Percentiles rank a stretch among this genome's conserved stretches.
Conservation (phyloP, 2,113 vertebrate species). For the Protomyctophum bolini region DNA sequence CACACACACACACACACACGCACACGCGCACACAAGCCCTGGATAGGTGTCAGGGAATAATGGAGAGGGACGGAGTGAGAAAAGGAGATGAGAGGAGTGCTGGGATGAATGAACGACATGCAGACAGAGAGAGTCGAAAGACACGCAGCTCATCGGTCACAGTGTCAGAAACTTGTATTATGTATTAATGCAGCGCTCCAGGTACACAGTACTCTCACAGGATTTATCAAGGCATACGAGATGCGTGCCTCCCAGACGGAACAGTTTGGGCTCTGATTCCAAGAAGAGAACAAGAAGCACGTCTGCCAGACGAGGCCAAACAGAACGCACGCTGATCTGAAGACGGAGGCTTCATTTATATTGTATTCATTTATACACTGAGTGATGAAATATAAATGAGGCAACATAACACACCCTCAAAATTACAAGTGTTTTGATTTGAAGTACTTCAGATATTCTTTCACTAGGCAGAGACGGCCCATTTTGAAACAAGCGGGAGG, state of each 20-base stretch:
- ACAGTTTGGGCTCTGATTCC: too few relatives aligned
- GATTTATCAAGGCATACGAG: background rate
- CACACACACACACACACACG: background rate
- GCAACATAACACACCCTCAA: background rate
- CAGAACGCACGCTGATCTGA: too few relatives aligned
- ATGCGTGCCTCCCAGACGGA: too few relatives aligned
- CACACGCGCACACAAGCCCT: background rate
- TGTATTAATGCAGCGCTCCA: slow-evolving; percentile 4
- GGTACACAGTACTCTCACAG: slow-evolving; percentile 33
- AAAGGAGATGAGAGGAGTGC: background rate
- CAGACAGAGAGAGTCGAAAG: background rate
- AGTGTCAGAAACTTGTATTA: background rate
- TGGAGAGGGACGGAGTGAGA: background rate
- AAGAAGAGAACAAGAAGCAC: too few relatives aligned
- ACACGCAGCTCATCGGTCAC: slow-evolving; percentile 10
- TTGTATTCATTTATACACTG: too few relatives aligned
- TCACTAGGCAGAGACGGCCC: slow-evolving; percentile 28
- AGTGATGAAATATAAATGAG: background rate
- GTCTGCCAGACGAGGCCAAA: background rate
- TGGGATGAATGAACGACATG: background rate
- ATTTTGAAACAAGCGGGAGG: slow-evolving; percentile 62
- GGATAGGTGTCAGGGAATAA: background rate
- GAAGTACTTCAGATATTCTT: too few relatives aligned
- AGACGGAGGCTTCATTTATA: too few relatives aligned
- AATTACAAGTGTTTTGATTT: background rate